Evolutionary conservation across 2,113 vertebrate species (phyloP), one percentile per base, ranked within the genome.

Genomic region (Chaetodon trifascialis): DNA sequence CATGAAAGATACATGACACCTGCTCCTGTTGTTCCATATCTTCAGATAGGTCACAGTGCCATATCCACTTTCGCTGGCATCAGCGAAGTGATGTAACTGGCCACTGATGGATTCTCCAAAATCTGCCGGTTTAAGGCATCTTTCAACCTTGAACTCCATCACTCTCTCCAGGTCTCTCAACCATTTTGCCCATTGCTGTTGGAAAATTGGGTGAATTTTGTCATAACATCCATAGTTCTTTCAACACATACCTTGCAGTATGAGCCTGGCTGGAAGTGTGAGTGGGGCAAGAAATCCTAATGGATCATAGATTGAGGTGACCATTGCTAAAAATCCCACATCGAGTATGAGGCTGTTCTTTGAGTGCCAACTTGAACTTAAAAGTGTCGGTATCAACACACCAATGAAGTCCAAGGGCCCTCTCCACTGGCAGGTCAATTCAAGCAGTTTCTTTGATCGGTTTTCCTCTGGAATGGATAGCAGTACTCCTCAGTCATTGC

Each of bases 301-400:
- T 3, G 56, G 62, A 38, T 69, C 65, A 16, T 85, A 80, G 19
- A 85, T 5, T 7, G 70, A 80, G 14, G 46, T 76, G 30, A 30
- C 30, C 30, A 30, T 79, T 80, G 36, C 54, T 30, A 30, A 30
- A 30, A 30, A 30, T 30, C 30, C 30, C 30, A 30, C 30, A 3
- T 30, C 30, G 30, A 30, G 30, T 30, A 30, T 30, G 30, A 30
- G 30, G 30, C 30, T 30, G 30, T 30, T 30, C 9, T 42, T 21
- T n/a, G 11, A 70, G 17, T 9, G 30, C 30, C 30, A 30, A 30
- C 30, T 21, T 78, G 25, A 73, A 82, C 2, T 66, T 71, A 21
- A 86, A 73, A 38, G 19, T 73, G 40, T 86, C 79, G 7, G 56
- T 77, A 38, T 86, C 73, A 0, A 73, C 44, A n/a, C 73, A 82